These are phyloP conservation scores for Chaetodon auriga DNA, from an alignment of 2,113 vertebrate species.

Conservation along the genomic window DNA sequence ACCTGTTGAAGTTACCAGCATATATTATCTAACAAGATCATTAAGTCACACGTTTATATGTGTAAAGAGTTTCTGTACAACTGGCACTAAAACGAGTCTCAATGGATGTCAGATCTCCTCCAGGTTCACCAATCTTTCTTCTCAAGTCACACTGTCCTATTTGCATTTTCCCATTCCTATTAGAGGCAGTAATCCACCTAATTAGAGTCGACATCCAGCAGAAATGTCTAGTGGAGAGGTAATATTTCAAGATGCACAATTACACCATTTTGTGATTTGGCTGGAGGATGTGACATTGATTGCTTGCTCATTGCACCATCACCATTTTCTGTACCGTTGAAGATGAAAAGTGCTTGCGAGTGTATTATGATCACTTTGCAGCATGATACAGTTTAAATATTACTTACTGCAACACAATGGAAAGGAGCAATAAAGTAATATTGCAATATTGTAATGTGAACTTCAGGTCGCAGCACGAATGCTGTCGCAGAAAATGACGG, in stretches of 20 bases:
- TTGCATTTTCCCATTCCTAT: background rate
- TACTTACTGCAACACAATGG: background rate
- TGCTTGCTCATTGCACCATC: slow-evolving; percentile 6
- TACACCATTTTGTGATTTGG: slow-evolving; percentile 4
- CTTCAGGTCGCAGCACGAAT: background rate
- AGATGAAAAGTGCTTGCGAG: background rate
- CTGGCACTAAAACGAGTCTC: background rate
- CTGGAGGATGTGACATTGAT: slow-evolving; percentile 6
- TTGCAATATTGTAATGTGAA: background rate
- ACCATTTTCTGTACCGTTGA: background rate
- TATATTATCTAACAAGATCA: background rate
- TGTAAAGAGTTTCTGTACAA: background rate
- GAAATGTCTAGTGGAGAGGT: background rate
- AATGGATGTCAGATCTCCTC: background rate
- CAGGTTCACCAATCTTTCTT: background rate
- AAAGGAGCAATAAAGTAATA: background rate
- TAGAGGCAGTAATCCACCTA: background rate
- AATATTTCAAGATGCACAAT: background rate
- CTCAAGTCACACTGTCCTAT: background rate
- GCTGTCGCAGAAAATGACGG: background rate
- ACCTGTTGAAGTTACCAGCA: background rate
- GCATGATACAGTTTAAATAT: slow-evolving; percentile 3
- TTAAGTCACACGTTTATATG: background rate
- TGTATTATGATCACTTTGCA: background rate
- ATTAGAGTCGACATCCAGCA: slow-evolving; percentile 21